Evolutionary conservation across 2,113 vertebrate species (phyloP).

Genomic region (Dicrurus megarhynchus): DNA sequence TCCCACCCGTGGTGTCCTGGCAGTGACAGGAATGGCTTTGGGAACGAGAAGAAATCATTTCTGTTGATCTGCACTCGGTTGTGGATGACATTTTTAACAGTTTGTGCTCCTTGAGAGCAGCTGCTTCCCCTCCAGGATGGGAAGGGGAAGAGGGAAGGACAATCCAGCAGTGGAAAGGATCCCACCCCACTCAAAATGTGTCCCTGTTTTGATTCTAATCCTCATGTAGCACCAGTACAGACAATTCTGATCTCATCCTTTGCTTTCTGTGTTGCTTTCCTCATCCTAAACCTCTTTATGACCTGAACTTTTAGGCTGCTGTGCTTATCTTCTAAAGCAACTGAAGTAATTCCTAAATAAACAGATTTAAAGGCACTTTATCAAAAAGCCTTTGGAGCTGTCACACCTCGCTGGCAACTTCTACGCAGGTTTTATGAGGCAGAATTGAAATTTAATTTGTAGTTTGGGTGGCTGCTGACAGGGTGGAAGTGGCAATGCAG

Average conservation of each 20-base stretch:
- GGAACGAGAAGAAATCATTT: not conserved
- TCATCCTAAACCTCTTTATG: slow-evolving; percentile 14
- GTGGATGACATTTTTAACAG: not conserved
- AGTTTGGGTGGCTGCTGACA: not conserved
- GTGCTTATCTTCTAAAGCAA: not conserved
- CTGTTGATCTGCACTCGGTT: accelerated
- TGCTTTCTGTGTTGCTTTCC: slow-evolving; percentile 53
- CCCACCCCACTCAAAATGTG: not conserved
- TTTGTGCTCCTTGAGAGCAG: not conserved
- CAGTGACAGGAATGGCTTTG: not conserved
- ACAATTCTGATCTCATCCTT: not conserved
- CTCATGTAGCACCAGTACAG: not conserved
- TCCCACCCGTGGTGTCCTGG: not conserved
- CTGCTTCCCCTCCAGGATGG: not conserved
- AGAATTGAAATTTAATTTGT: not conserved
- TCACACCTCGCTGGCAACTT: not conserved
- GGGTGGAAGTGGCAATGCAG: not conserved
- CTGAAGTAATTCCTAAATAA: not conserved
- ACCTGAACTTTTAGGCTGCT: slow-evolving; percentile 5
- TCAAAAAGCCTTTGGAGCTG: not conserved
- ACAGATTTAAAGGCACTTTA: not conserved
- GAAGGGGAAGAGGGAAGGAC: not conserved
- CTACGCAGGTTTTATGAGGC: not conserved
- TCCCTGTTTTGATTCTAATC: not conserved
- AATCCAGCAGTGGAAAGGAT: not conserved